A percentile compares a stretch with the other conserved stretches of the same genome.
phyloP scores from a whole-genome alignment of 2,113 vertebrate genomes.

The Chitala chitala region DNA sequence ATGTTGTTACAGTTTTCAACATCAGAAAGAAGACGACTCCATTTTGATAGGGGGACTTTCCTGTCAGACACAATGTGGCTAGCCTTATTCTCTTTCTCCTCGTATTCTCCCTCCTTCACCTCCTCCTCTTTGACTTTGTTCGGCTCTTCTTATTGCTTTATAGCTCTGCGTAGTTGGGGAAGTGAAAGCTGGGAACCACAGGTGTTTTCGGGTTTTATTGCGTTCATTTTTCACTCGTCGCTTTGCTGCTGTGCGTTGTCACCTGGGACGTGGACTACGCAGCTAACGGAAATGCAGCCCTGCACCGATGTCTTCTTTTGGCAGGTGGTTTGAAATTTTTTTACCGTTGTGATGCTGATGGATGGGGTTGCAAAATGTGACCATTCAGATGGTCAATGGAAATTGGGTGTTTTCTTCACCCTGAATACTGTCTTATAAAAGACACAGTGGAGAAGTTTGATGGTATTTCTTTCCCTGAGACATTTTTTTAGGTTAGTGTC shows the following conservation, averaged over 20 bases:
- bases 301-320: too few relatives aligned
- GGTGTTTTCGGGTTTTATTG: slow-evolving; percentile 6
- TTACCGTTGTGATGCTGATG: not conserved
- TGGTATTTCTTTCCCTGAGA: too few relatives aligned
- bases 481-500: too few relatives aligned
- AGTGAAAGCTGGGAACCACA: not conserved
- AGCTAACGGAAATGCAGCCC: too few relatives aligned
- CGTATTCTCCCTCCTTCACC: not conserved
- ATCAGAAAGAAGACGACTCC: not conserved
- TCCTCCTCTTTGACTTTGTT: not conserved
- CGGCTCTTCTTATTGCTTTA: not conserved
- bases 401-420: slow-evolving; percentile 2
- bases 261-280: too few relatives aligned
- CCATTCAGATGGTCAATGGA: not conserved
- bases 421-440: slow-evolving; percentile 4
- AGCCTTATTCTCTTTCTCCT: not conserved
- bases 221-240: not conserved
- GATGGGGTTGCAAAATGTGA: not conserved
- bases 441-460: too few relatives aligned
- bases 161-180: not conserved
- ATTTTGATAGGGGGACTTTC: too few relatives aligned
- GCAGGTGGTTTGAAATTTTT: not conserved
- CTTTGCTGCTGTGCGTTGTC: not conserved
- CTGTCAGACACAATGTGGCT: not conserved
- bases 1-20: too few relatives aligned